These are phyloP conservation scores for Mionectes olivaceus DNA, from an alignment of 2,797 vertebrate genomes.

Conservation along the genomic window DNA sequence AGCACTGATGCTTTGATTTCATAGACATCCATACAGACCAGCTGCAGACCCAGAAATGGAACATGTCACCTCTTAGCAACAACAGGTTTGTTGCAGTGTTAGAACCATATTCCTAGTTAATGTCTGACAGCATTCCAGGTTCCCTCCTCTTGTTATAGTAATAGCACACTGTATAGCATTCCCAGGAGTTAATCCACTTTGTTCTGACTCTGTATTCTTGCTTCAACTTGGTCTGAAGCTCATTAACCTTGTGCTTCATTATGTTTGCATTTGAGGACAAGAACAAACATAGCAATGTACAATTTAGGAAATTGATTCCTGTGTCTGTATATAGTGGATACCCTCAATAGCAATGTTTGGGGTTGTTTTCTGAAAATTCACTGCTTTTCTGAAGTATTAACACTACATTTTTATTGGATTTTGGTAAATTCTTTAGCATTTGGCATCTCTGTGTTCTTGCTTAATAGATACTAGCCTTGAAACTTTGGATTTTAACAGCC, in stretches of 20 bases:
- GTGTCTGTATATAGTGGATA: background rate
- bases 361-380: background rate
- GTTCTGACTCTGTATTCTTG: background rate
- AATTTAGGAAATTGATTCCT: background rate
- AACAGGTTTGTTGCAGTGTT: background rate
- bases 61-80: background rate
- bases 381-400: background rate
- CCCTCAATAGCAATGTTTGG: background rate
- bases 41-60: background rate
- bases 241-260: background rate
- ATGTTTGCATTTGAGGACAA: background rate
- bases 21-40: background rate
- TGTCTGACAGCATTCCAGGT: background rate
- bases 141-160: background rate
- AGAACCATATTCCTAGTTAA: background rate
- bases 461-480: background rate
- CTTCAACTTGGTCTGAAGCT: background rate
- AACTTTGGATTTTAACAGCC: background rate
- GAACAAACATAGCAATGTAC: background rate
- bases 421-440: background rate
- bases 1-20: background rate
- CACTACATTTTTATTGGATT: background rate
- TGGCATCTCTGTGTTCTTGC: background rate
- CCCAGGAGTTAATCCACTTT: background rate
- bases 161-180: background rate